Percentiles rank a stretch among this genome's conserved stretches.
phyloP scores from a whole-genome alignment of 2,113 vertebrate species.

The Cyphomyrus plagiostoma region DNA sequence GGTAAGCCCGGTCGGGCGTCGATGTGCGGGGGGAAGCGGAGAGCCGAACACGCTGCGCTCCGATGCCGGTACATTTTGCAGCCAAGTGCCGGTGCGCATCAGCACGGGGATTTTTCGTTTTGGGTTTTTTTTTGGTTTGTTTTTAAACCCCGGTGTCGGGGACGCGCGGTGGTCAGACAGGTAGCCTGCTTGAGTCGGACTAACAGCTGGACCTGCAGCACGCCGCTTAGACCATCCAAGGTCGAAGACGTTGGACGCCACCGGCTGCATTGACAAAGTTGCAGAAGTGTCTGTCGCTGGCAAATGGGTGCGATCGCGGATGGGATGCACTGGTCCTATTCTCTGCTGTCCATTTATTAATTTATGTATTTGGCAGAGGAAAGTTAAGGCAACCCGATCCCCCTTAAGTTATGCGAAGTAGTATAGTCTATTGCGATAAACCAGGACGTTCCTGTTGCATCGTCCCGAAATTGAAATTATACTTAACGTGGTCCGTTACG shows the following conservation, averaged over 20 bases:
- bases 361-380: neutral
- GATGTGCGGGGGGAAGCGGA: neutral
- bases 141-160: neutral
- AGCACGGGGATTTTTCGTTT: neutral
- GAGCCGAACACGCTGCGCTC: neutral
- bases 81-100: neutral
- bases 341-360: neutral
- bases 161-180: neutral
- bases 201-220: neutral
- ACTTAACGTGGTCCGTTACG: neutral
- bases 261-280: constrained; percentile 3
- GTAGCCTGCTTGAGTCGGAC: neutral
- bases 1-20: constrained; percentile 41
- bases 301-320: neutral
- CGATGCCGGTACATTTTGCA: neutral
- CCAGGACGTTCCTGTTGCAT: neutral
- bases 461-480: neutral
- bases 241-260: neutral
- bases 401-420: constrained; percentile 6
- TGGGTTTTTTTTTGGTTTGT: neutral
- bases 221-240: constrained; percentile 11
- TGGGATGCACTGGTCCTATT: neutral
- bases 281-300: neutral
- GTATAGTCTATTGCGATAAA: neutral
- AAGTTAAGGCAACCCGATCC: neutral